phyloP scores from a whole-genome alignment of 2,888 invertebrate genomes.

The Mylabris sibirica region DNA sequence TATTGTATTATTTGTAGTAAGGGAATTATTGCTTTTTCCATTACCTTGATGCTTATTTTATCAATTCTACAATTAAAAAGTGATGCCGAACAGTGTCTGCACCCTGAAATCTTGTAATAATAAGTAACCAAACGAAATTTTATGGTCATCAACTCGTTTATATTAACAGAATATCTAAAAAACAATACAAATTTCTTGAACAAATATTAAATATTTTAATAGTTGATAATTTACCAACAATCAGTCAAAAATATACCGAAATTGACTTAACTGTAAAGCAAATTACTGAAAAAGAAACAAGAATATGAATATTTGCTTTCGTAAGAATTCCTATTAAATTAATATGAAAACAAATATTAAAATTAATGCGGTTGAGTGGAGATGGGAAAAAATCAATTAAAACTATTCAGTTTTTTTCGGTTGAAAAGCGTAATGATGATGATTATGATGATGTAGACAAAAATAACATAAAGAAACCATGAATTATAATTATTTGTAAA shows the following conservation, averaged over 20 bases:
- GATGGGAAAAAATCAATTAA: neutral
- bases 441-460: neutral
- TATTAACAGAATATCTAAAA: neutral
- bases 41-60: no score
- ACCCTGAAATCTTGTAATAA: no score
- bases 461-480: neutral
- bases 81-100: no score
- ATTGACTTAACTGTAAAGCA: conserved; percentile 2
- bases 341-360: neutral
- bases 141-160: no score
- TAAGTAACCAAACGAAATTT: no score
- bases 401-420: neutral
- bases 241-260: neutral
- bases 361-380: neutral
- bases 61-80: neutral
- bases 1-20: no score
- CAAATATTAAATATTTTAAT: neutral
- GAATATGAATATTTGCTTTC: neutral
- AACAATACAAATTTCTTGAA: neutral
- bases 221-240: neutral
- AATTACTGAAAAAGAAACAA: neutral
- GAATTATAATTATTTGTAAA: neutral
- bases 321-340: neutral
- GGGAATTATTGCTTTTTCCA: no score
- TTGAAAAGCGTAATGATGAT: neutral